A percentile compares a stretch with the other conserved stretches of the same genome.
These are phyloP conservation scores for Molanna angustata DNA, from an alignment of 2,888 invertebrate genomes.

Conservation along the genomic window DNA sequence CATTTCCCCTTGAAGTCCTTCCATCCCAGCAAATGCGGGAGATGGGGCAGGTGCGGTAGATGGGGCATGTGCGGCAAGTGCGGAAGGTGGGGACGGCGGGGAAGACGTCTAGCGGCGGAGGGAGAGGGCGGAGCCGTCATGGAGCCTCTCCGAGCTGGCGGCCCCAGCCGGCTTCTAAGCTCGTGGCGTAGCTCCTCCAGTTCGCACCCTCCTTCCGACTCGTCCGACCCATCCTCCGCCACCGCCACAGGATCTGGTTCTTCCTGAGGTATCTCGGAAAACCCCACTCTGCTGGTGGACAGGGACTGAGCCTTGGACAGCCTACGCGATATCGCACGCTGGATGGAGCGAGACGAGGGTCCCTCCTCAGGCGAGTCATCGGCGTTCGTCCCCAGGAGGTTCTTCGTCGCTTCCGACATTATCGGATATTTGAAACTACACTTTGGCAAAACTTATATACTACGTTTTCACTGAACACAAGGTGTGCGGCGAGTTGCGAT, in stretches of 20 bases:
- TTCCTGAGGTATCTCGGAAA: constrained; percentile 24
- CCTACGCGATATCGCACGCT: constrained; percentile 22
- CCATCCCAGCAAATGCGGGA: constrained; percentile 29
- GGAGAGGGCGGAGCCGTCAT: constrained; percentile 54
- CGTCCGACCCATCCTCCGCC: constrained; percentile 16
- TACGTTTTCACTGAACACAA: no score
- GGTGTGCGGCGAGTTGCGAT: no score
- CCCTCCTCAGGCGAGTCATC: constrained; percentile 16
- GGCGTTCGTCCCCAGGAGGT: constrained; percentile 17
- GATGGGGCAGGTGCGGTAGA: constrained; percentile 27
- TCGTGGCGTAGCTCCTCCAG: constrained; percentile 26
- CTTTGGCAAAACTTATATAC: no score
- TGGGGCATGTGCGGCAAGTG: constrained; percentile 23
- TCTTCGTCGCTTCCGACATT: constrained; percentile 28
- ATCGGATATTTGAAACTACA: no score
- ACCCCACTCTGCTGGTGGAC: constrained; percentile 22
- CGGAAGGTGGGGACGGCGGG: constrained; percentile 22
- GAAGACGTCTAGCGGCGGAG: constrained; percentile 40
- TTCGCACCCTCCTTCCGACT: constrained; percentile 25
- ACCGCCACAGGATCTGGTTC: constrained; percentile 8
- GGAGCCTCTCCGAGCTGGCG: constrained; percentile 44
- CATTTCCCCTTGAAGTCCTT: constrained; percentile 29
- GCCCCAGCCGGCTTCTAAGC: constrained; percentile 31
- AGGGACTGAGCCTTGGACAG: constrained; percentile 24
- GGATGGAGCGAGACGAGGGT: constrained; percentile 8